These are phyloP conservation scores for Polylopha cassiicola DNA, from an alignment of 2,888 invertebrate genomes.

Conservation along the genomic window DNA sequence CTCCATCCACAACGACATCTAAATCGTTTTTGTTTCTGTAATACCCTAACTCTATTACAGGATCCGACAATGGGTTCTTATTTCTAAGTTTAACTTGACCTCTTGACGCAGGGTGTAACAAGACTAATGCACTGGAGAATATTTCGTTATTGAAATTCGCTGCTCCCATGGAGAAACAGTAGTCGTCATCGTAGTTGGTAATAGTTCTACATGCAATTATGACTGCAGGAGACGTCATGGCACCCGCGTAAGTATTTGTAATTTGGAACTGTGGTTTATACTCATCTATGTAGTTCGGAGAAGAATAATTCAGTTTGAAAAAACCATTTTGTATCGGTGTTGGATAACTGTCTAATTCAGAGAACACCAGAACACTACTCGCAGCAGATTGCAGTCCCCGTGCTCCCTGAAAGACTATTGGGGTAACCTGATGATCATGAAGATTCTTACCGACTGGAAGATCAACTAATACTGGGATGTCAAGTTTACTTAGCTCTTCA, in stretches of 20 bases:
- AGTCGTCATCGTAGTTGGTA: constrained; percentile 35
- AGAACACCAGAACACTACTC: constrained; percentile 29
- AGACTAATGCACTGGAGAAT: constrained; percentile 36
- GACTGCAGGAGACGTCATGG: constrained; percentile 40
- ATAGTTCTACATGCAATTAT: constrained; percentile 36
- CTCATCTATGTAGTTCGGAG: constrained; percentile 6
- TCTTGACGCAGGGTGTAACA: constrained; percentile 55
- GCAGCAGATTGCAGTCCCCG: constrained; percentile 35
- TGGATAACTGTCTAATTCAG: constrained; percentile 31
- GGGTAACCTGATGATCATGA: constrained; percentile 50
- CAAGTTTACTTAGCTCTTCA: constrained; percentile 39
- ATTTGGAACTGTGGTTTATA: constrained; percentile 41
- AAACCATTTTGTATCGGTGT: constrained; percentile 21
- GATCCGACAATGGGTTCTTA: constrained; percentile 48
- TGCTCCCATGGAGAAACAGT: constrained; percentile 42
- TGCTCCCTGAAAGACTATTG: constrained; percentile 45
- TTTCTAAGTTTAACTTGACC: constrained; percentile 51
- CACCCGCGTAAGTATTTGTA: constrained; percentile 51
- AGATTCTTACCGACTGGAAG: constrained; percentile 62
- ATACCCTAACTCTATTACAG: constrained; percentile 51
- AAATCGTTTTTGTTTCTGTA: constrained; percentile 47
- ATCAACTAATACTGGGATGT: constrained; percentile 43
- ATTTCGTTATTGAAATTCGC: constrained; percentile 46
- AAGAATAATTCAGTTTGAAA: constrained; percentile 23
- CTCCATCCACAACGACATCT: constrained; percentile 36